Conservation (phyloP, 2,888 invertebrate species). For the Luperina testacea region DNA sequence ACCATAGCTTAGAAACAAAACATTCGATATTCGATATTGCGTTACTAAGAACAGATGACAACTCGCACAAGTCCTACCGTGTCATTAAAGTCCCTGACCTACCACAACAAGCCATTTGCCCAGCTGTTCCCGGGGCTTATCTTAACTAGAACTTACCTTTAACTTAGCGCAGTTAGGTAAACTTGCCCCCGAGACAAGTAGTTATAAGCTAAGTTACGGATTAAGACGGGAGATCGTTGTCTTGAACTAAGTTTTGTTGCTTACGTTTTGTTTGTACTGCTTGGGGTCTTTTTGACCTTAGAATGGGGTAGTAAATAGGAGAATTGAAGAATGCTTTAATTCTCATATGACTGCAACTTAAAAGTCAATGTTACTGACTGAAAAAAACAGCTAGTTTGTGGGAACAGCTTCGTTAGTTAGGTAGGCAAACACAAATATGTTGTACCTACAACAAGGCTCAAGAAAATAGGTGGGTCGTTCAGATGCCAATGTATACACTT, state of each 20-base stretch:
- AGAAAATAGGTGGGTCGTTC: too few relatives aligned
- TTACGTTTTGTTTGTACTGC: conserved; percentile 8
- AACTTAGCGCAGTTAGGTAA: conserved; percentile 37
- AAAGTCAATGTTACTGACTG: neutral
- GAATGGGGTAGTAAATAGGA: neutral
- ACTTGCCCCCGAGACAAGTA: conserved; percentile 38
- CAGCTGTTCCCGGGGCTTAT: conserved; percentile 42
- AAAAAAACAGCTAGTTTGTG: neutral
- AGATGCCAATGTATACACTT: too few relatives aligned
- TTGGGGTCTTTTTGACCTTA: conserved; percentile 14
- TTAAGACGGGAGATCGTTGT: conserved; percentile 58
- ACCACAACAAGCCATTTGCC: conserved; percentile 34
- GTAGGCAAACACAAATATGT: too few relatives aligned
- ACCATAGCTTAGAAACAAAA: neutral
- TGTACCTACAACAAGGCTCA: too few relatives aligned
- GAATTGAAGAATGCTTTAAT: neutral
- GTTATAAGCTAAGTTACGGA: conserved; percentile 50
- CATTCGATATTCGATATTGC: neutral
- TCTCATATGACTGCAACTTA: neutral
- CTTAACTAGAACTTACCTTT: conserved; percentile 52
- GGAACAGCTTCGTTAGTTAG: neutral
- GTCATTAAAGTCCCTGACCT: conserved; percentile 29
- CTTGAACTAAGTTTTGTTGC: conserved; percentile 33
- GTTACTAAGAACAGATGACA: neutral
- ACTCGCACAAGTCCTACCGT: neutral